These are phyloP conservation scores for Eptatretus burgeri DNA, from an alignment of 2,113 vertebrate genomes.

Conservation along the genomic window DNA sequence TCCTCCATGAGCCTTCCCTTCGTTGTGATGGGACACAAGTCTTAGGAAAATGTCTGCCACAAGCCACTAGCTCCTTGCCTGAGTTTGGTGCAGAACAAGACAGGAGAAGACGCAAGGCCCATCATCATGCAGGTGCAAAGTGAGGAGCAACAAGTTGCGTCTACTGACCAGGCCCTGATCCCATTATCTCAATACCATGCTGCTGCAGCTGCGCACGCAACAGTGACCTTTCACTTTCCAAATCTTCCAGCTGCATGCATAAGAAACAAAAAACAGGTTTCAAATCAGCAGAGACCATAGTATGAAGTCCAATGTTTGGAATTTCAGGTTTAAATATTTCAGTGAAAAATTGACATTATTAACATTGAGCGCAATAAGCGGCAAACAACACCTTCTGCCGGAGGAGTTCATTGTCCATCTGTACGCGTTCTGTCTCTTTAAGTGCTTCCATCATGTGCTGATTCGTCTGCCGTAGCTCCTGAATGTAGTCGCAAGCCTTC, in stretches of 20 bases:
- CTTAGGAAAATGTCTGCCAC: no score
- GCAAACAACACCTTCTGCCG: conserved; percentile 30
- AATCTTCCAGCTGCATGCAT: conserved; percentile 33
- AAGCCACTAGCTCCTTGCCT: no score
- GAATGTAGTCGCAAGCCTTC: conserved; percentile 62
- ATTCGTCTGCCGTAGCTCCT: conserved; percentile 45
- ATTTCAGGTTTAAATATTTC: no score
- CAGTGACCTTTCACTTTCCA: conserved; percentile 45
- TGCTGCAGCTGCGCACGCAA: conserved; percentile 44
- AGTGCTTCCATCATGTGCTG: conserved; percentile 45
- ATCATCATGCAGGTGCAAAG: no score
- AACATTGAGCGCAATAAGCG: no score
- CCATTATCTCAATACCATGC: conserved; percentile 31
- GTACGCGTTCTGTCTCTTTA: conserved; percentile 43
- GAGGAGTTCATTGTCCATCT: conserved; percentile 49
- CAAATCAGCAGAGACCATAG: background rate
- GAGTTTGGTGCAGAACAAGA: no score
- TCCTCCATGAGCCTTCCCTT: no score
- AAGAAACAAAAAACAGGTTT: background rate
- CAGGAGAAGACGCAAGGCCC: no score
- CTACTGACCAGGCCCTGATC: conserved; percentile 30
- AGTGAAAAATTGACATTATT: no score
- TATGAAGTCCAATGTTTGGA: no score
- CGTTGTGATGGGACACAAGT: no score
- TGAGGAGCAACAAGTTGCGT: background rate